Evolutionary conservation across 2,113 vertebrate genomes (phyloP).

Genomic region (Mohoua ochrocephala): DNA sequence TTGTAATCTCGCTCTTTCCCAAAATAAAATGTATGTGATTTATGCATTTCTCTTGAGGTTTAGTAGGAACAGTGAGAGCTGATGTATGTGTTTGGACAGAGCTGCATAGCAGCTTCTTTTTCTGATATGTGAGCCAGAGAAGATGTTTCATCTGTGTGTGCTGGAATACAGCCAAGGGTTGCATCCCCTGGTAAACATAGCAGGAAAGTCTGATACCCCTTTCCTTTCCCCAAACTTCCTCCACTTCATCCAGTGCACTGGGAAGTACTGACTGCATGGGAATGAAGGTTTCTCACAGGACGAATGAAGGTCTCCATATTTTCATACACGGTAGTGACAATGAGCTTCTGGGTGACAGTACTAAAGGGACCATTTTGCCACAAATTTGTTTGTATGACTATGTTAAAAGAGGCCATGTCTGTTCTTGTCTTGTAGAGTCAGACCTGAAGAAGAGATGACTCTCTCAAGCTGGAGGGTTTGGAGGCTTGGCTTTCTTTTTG

Average conservation of each 20-base stretch:
- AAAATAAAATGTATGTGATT: slow-evolving; percentile 4
- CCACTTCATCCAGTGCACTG: background rate
- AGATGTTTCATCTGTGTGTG: background rate
- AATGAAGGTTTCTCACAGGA: background rate
- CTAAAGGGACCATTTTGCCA: background rate
- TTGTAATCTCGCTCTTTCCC: slow-evolving; percentile 25
- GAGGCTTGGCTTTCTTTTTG: background rate
- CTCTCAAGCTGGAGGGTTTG: background rate
- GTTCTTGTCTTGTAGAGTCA: background rate
- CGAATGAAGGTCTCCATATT: background rate
- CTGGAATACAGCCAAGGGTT: background rate
- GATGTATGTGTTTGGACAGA: background rate
- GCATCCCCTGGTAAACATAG: background rate
- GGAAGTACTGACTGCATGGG: background rate
- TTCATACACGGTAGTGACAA: background rate
- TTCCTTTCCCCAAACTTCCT: background rate
- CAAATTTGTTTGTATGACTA: background rate
- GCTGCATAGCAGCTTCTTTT: background rate
- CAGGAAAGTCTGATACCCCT: background rate
- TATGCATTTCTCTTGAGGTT: slow-evolving; percentile 11
- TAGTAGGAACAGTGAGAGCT: background rate
- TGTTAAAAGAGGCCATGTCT: background rate
- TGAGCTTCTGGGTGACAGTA: background rate
- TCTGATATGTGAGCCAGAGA: background rate
- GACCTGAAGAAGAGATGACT: background rate